These are phyloP conservation scores for Arctia plantaginis DNA, from an alignment of 2,888 invertebrate genomes.

Conservation along the genomic window DNA sequence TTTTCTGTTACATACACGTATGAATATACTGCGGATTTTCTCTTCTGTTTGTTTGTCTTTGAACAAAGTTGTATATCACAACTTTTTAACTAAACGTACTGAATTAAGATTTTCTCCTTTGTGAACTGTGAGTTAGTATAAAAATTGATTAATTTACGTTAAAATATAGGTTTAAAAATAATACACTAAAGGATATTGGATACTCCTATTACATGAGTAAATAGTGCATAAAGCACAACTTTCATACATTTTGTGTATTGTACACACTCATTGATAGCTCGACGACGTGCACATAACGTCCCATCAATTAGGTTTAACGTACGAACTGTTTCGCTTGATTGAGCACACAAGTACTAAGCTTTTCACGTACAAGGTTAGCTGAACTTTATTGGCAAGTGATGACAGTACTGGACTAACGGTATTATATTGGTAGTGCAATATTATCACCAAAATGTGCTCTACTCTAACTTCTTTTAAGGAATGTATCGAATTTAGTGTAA, in stretches of 20 bases:
- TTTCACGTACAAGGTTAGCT: neutral
- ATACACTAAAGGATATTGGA: neutral
- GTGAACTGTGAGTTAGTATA: neutral
- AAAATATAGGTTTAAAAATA: neutral
- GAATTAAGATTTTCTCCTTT: neutral
- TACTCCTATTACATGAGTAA: neutral
- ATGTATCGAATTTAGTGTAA: too few relatives aligned
- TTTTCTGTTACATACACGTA: constrained; percentile 62
- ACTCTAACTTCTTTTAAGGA: too few relatives aligned
- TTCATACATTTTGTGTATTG: neutral
- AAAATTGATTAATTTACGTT: neutral
- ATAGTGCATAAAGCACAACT: neutral
- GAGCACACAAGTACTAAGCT: neutral
- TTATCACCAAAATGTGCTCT: neutral
- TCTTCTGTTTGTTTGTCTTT: constrained; percentile 33
- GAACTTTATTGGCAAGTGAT: neutral
- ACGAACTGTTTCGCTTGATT: neutral
- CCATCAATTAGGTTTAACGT: neutral
- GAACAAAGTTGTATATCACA: neutral
- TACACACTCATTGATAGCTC: neutral
- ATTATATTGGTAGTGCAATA: neutral
- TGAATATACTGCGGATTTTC: constrained; percentile 44
- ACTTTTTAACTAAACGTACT: neutral
- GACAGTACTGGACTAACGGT: neutral
- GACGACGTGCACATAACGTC: neutral